These are phyloP conservation scores for Picus viridis DNA, from an alignment of 2,797 vertebrate genomes.

Conservation along the genomic window DNA sequence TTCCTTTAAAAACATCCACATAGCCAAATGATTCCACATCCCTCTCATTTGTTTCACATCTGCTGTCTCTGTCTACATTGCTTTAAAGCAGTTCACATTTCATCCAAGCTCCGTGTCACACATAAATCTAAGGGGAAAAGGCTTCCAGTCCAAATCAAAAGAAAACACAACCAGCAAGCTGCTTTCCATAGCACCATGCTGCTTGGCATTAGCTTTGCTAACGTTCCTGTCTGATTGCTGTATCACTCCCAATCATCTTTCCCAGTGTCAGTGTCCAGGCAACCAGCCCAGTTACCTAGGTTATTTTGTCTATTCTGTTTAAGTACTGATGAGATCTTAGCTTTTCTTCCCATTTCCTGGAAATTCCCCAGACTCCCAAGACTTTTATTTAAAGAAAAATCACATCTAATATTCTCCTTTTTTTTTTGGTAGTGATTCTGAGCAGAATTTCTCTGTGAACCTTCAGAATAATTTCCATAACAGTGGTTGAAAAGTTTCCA, in stretches of 20 bases:
- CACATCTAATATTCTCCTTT: neutral
- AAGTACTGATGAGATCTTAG: neutral
- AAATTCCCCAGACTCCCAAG: neutral
- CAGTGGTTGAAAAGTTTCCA: neutral
- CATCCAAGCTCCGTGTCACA: neutral
- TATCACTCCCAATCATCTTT: constrained; percentile 32
- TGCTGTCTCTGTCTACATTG: neutral
- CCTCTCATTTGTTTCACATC: neutral
- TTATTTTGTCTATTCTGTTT: constrained; percentile 40
- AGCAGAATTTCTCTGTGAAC: neutral
- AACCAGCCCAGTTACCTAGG: constrained; percentile 37
- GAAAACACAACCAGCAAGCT: neutral
- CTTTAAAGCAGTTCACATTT: neutral
- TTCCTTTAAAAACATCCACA: neutral
- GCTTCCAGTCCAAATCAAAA: neutral
- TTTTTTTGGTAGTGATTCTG: neutral
- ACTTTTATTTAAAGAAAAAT: neutral
- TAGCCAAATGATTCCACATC: neutral
- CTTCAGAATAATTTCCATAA: neutral
- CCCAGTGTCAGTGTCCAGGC: constrained; percentile 45
- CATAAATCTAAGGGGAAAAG: neutral
- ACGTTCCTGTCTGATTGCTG: constrained; percentile 32
- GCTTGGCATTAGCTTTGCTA: constrained; percentile 40
- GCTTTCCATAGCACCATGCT: constrained; percentile 19
- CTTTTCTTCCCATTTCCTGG: neutral